Base-by-base conservation (phyloP, 92 coral and sea anemone genomes). In the Isaurus tuberculatus region DNA sequence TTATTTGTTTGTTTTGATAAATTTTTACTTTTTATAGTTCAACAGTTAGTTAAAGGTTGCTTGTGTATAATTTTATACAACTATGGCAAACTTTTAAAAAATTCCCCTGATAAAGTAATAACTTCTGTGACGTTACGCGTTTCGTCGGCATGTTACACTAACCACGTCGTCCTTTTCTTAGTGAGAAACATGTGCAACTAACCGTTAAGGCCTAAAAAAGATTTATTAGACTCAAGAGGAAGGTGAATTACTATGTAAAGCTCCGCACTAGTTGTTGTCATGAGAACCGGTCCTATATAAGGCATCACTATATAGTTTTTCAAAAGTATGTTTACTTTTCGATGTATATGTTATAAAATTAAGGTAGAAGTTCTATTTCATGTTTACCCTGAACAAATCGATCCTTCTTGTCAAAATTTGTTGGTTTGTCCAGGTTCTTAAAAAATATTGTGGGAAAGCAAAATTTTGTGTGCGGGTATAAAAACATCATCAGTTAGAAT, bases 261-360 rank as follows among this genome's bases (percentile, higher is more conserved):
- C 3, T 5, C 25, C 63, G 8, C 23, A 8, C 44, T 11, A 32
- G 40, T 5, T 5, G 82, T 77, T 77, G 55, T 31, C 32, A 77
- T 77, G 69, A 1, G 49, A 77, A 36, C 82, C 51, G 40, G 11
- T 23, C 34, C 20, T 77, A 26, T 58, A 20, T 58, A n/a, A n/a
- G 34, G 6, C 55, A 22, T 77, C 58, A 77, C 51, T 30, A 32
- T 75, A 75, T 34, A 58, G 65, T n/a, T 60, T 75, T 77, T 29
- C 19, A 55, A 65, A 58, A 77, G 28, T 58, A 34, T 77, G 82
- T 77, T 77, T 36, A 77, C 68, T 57, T 17, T 32, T 20, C n/a
- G 9, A 23, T 27, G 33, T 33, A 36, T 43, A 57, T 57, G 20
- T 20, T 57, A 44, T 26, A 77, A 77, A 58, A 33, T 77, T 32